phyloP scores from a whole-genome alignment of 2,888 invertebrate species.

The Mythimna lalbum region DNA sequence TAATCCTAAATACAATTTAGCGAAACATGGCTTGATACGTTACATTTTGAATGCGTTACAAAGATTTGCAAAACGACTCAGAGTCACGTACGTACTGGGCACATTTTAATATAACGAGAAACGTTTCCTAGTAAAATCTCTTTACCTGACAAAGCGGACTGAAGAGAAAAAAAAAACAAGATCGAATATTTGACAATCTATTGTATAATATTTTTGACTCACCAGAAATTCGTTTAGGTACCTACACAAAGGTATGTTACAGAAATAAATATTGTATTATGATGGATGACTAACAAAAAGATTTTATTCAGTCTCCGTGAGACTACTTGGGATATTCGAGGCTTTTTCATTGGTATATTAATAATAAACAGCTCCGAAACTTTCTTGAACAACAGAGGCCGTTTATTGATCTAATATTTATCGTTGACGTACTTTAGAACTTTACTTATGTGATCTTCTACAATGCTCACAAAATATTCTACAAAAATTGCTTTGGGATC shows the following conservation, averaged over 20 bases:
- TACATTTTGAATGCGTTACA: conserved; percentile 48
- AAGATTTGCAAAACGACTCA: conserved; percentile 42
- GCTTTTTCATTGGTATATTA: conserved; percentile 34
- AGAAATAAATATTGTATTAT: conserved; percentile 40
- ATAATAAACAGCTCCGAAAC: conserved; percentile 41
- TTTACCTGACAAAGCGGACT: conserved; percentile 42
- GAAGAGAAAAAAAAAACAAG: conserved; percentile 24
- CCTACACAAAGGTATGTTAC: conserved; percentile 35
- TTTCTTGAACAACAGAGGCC: conserved; percentile 40
- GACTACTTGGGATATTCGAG: conserved; percentile 29
- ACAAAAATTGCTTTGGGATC: conserved; percentile 12
- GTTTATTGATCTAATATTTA: conserved; percentile 51
- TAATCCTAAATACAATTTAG: conserved; percentile 57
- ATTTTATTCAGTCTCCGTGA: conserved; percentile 44
- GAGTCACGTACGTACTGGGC: conserved; percentile 57
- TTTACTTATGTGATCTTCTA: conserved; percentile 29
- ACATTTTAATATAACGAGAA: conserved; percentile 43
- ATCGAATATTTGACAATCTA: conserved; percentile 39
- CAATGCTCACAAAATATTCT: background rate
- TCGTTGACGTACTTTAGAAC: conserved; percentile 34
- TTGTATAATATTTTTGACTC: conserved; percentile 45
- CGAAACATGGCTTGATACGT: conserved; percentile 44
- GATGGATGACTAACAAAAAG: conserved; percentile 43
- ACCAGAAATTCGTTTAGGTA: conserved; percentile 42
- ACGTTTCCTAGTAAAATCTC: conserved; percentile 60